Evolutionary conservation across 2,888 invertebrate species (phyloP), one percentile per base, ranked within the genome.

Genomic region (Dolichomitus sp.): DNA sequence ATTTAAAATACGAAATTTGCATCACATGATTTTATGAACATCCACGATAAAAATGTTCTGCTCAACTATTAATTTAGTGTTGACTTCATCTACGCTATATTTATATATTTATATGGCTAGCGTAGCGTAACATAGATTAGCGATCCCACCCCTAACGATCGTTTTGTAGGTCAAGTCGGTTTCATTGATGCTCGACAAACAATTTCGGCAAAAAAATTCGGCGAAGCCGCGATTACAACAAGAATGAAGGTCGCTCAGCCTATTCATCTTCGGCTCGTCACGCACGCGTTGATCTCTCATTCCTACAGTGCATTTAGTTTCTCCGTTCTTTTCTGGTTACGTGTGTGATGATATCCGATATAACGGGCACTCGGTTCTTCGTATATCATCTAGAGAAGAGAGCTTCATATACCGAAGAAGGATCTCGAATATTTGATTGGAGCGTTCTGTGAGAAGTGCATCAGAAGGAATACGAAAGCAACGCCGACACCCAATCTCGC

Each of bases 391-490:
- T 12, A 14, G 59, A 59, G 61, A 14, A 74, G 45, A 66, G 70
- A 45, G 68, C 50, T 33, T 27, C 42, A 40, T 59, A 54, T 42
- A 42, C 42, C 11, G 48, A 59, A 48, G 69, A 65, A 74, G 61
- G 66, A 77, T 59, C 69, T 59, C 54, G 75, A 85, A 85, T 83
- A 80, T 89, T 89, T 86, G 88, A 89, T 89, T 88, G 89, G 89
- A 87, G 88, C 87, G 85, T 87, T 87, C 76, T 80, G 61, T 73
- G 77, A 66, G 45, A 70, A 81, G 59, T 70, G 70, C 50, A 50
- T 72, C 59, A 74, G 78, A 83, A 77, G 66, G 76, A 72, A 27
- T 27, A 74, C 70, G 76, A 68, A 61, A 72, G 52, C 82, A 59
- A 78, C 65, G 76, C 77, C 82, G 84, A 74, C 84, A 68, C 78